These are phyloP conservation scores for Eospalax fontanierii DNA, from an alignment of 2,797 vertebrate species.

Conservation along the genomic window DNA sequence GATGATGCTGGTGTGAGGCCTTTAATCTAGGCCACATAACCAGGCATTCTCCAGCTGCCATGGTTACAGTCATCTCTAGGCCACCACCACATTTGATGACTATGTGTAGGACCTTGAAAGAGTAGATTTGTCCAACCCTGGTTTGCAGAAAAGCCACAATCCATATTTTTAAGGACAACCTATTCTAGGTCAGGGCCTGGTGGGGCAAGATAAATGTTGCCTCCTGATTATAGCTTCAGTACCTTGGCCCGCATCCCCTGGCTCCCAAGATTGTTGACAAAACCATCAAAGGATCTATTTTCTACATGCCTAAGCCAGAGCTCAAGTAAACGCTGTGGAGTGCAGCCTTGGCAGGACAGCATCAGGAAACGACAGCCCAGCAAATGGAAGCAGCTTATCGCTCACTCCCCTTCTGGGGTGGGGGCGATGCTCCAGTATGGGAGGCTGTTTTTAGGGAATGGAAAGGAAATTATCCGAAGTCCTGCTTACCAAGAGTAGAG, in stretches of 20 bases:
- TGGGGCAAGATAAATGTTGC: slow-evolving; percentile 33
- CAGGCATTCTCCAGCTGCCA: neutral
- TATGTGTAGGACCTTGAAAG: neutral
- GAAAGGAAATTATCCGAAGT: neutral
- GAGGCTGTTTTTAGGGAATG: neutral
- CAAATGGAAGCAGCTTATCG: neutral
- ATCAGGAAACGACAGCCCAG: neutral
- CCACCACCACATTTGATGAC: slow-evolving; percentile 17
- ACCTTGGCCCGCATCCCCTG: neutral
- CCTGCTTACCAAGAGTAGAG: neutral
- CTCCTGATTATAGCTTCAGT: slow-evolving; percentile 38
- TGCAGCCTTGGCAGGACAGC: neutral
- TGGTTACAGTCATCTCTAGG: neutral
- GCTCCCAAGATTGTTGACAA: slow-evolving; percentile 49
- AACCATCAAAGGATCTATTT: slow-evolving; percentile 76
- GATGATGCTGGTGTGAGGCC: neutral
- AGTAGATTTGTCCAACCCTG: neutral
- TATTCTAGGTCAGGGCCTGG: slow-evolving; percentile 12
- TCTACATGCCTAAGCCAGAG: neutral
- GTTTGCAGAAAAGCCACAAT: neutral
- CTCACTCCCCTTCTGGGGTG: neutral
- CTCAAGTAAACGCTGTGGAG: neutral
- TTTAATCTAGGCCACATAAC: slow-evolving; percentile 10
- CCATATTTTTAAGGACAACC: slow-evolving; percentile 19
- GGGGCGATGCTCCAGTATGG: neutral